Percentiles rank a stretch among this genome's conserved stretches.
These are phyloP conservation scores for Incurvaria masculella DNA, from an alignment of 2,888 invertebrate species.

Conservation along the genomic window DNA sequence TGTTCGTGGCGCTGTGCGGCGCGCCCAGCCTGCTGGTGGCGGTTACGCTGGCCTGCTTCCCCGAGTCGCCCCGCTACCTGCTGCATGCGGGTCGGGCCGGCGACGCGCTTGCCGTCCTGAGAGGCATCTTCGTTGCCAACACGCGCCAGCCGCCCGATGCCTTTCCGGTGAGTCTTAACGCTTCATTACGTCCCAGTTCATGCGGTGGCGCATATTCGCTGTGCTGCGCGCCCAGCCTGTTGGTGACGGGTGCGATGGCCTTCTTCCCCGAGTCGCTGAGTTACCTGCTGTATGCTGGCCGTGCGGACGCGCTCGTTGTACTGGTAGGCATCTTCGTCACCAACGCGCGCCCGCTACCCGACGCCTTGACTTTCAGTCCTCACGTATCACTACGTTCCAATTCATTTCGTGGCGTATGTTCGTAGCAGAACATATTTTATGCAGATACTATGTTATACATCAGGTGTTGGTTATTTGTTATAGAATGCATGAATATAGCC, in stretches of 20 bases:
- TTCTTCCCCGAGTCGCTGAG: conserved; percentile 59
- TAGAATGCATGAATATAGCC: too few species aligned
- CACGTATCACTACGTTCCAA: too few species aligned
- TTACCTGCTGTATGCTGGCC: conserved; percentile 49
- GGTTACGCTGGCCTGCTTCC: conserved; percentile 47
- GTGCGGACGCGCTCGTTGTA: conserved; percentile 47
- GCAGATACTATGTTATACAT: too few species aligned
- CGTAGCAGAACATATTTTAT: too few species aligned
- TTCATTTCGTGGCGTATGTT: too few species aligned
- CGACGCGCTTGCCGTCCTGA: conserved; percentile 46
- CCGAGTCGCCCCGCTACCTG: conserved; percentile 57
- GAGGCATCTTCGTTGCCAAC: conserved; percentile 52
- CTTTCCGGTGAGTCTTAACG: conserved; percentile 32
- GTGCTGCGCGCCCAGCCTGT: conserved; percentile 55
- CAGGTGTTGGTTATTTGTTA: too few species aligned
- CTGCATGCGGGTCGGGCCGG: conserved; percentile 48
- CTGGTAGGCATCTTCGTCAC: conserved; percentile 53
- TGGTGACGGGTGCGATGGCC: conserved; percentile 46
- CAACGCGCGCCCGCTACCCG: too few species aligned
- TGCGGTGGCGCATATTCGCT: conserved; percentile 64
- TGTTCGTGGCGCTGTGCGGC: conserved; percentile 57
- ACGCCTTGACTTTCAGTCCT: too few species aligned
- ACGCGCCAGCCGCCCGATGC: conserved; percentile 44
- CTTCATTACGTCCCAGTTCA: conserved; percentile 53
- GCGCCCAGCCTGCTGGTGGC: conserved; percentile 54